Evolutionary conservation across 2,113 vertebrate genomes (phyloP).

Genomic region (Halichoerus grypus): DNA sequence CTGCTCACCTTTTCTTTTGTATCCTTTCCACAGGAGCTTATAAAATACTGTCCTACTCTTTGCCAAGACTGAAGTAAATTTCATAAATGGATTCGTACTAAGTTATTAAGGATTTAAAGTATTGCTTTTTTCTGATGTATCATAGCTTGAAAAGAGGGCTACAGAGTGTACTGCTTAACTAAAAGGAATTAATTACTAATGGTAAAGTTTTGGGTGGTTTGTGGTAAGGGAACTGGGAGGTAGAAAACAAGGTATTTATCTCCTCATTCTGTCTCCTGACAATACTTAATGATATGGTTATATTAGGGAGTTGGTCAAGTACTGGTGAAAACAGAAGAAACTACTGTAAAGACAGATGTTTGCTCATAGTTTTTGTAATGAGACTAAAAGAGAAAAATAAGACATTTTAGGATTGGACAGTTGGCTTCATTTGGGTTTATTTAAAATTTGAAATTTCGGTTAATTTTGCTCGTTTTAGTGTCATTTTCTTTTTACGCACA

Average conservation of each 20-base stretch:
- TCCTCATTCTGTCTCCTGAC: background rate
- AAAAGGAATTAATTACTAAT: constrained; percentile 6
- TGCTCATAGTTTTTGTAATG: constrained; percentile 20
- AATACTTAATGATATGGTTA: background rate
- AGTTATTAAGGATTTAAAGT: constrained; percentile 18
- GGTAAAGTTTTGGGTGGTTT: background rate
- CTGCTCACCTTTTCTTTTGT: background rate
- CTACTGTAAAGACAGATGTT: background rate
- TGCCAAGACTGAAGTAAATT: constrained; percentile 1
- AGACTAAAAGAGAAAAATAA: constrained; percentile 42
- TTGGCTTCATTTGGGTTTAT: constrained; percentile 44
- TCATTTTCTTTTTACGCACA: constrained; percentile 46
- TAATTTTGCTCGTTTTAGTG: background rate
- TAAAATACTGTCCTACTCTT: constrained; percentile 26
- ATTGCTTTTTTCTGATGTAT: constrained; percentile 9
- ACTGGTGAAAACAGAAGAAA: constrained; percentile 25
- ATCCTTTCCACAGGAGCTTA: background rate
- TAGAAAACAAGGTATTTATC: background rate
- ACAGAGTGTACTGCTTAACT: background rate
- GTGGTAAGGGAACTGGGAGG: background rate
- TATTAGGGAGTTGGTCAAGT: background rate
- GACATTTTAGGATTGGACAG: constrained; percentile 37
- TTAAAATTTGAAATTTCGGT: constrained; percentile 41
- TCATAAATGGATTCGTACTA: constrained; percentile 38
- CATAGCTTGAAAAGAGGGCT: constrained; percentile 1